Evolutionary conservation across 2,113 vertebrate species (phyloP), one percentile per base, ranked within the genome.

Genomic region (Saguinus midas): DNA sequence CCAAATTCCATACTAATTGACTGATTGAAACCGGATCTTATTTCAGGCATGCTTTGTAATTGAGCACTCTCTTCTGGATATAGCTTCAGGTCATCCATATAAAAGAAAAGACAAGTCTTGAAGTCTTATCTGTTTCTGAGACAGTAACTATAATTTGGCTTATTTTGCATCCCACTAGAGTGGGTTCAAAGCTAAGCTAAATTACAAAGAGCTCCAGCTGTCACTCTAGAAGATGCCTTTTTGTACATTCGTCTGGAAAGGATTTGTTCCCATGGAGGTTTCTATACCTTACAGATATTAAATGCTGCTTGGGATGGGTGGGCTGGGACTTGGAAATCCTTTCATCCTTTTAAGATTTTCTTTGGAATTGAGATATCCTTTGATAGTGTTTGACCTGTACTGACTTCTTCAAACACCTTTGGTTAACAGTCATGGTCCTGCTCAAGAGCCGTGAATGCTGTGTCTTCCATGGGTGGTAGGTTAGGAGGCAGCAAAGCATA

Each of bases 51-150:
- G 87, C 87, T 96, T 97, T 96, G 87, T 96, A 96, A 97, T 32
- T 29, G 94, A 96, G 95, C 43, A 37, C 94, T 87, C 80, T 93
- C 52, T 55, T 94, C 75, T 40, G 37, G 55, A 87, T 72, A 20
- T 78, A 94, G 95, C 96, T 96, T 86, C 95, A 32, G 95, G 96
- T 94, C 95, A 92, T 95, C 79, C 92, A 58, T 78, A 84, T 87
- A 87, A 97, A 96, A 96, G 94, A 95, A 93, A 89, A 97, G 95
- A 90, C 84, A 87, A 87, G 96, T 96, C 94, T 95, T 96, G 64
- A 90, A 94, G 96, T 92, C 80, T 97, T 98, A 96, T 97, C 97
- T 97, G 64, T 96, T 96, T 92, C 87, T 29, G 94, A 96, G 91
- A 94, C 48, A 91, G 80, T 72, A 92, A 90, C 75, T 52, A 27